phyloP scores from a whole-genome alignment of 2,797 vertebrate species.

The Lycodopsis pacificus region DNA sequence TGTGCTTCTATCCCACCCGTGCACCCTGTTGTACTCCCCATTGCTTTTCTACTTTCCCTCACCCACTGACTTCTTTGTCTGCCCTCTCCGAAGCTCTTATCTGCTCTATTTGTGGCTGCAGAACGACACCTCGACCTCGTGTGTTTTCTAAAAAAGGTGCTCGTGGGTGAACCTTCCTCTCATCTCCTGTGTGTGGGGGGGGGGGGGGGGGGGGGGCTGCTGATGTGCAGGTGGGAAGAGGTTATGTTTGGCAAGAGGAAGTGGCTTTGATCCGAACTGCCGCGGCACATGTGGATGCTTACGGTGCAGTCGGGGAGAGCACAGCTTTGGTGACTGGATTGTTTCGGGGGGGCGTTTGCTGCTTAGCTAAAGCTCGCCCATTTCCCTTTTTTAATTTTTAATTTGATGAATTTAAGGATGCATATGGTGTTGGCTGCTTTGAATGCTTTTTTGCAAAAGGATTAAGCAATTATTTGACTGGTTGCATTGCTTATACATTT shows the following conservation, averaged over 20 bases:
- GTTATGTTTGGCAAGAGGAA: constrained; percentile 10
- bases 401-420: background rate
- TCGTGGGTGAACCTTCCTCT: background rate
- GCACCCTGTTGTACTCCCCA: background rate
- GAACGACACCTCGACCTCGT: constrained; percentile 14
- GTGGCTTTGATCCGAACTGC: constrained; percentile 27
- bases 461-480: background rate
- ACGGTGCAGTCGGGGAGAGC: constrained; percentile 8
- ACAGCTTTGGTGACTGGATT: background rate
- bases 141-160: constrained; percentile 3
- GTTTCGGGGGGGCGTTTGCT: no score
- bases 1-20: background rate
- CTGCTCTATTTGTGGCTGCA: constrained; percentile 55
- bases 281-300: constrained; percentile 7
- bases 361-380: background rate
- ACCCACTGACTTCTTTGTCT: constrained; percentile 28
- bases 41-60: constrained; percentile 2
- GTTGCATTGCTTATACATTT: background rate
- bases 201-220: no score
- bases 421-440: background rate
- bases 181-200: no score
- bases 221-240: background rate
- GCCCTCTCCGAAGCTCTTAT: constrained; percentile 44
- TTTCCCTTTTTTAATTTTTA: constrained; percentile 13
- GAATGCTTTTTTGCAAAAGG: background rate